phyloP scores from a whole-genome alignment of 2,113 vertebrate genomes.

The Pontoporia blainvillei region DNA sequence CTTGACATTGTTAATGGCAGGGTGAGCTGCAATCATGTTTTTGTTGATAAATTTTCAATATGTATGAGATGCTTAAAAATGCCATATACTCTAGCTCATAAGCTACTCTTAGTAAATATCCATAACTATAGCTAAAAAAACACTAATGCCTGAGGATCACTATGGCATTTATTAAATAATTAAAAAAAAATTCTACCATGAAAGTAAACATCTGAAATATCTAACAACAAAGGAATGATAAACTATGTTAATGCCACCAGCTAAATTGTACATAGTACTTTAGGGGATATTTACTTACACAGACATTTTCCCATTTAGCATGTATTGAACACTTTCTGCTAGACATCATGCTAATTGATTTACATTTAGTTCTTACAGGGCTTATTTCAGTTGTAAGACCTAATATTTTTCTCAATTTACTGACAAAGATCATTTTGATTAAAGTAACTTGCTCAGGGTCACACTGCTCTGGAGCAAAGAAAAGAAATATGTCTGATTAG shows the following conservation, averaged over 20 bases:
- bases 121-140: neutral
- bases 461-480: neutral
- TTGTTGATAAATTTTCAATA: slow-evolving; percentile 11
- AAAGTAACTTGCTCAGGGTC: slow-evolving; percentile 1
- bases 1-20: neutral
- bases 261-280: slow-evolving; percentile 12
- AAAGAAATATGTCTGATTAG: neutral
- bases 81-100: neutral
- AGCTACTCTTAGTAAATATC: neutral
- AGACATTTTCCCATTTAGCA: neutral
- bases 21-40: neutral
- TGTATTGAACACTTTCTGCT: neutral
- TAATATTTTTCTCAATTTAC: slow-evolving; percentile 19
- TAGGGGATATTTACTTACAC: neutral
- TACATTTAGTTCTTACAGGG: neutral
- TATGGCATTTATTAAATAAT: neutral
- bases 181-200: neutral
- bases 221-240: neutral
- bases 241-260: neutral
- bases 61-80: neutral
- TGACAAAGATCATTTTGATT: slow-evolving; percentile 23
- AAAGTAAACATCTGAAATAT: neutral
- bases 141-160: neutral
- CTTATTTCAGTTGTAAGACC: neutral
- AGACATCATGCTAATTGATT: neutral